These are phyloP conservation scores for Stegophylla sp. DNA, from an alignment of 2,888 invertebrate species.

Conservation along the genomic window DNA sequence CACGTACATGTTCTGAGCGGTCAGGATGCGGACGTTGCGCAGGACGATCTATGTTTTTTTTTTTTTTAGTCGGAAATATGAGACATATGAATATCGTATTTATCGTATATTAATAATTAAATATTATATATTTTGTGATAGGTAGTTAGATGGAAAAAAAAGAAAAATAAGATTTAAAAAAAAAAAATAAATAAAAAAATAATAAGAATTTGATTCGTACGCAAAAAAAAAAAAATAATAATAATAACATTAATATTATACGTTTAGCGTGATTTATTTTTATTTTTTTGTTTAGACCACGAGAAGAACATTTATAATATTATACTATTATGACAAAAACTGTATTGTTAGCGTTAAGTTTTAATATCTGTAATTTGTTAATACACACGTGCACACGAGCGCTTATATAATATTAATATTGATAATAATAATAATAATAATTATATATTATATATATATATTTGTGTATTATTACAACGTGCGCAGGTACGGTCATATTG, in stretches of 20 bases:
- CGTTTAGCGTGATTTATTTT: slow-evolving; percentile 9
- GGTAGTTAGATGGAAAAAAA: neutral
- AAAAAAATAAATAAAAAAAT: no score
- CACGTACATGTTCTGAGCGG: slow-evolving; percentile 51
- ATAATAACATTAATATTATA: no score
- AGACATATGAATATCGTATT: no score
- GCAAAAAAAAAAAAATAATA: slow-evolving; percentile 3
- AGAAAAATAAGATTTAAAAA: neutral
- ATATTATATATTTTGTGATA: slow-evolving; percentile 6
- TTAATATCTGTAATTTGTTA: slow-evolving; percentile 20
- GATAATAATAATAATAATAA: neutral
- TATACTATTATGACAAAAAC: neutral
- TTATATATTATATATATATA: slow-evolving; percentile 4
- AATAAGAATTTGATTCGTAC: slow-evolving; percentile 18
- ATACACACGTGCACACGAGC: neutral
- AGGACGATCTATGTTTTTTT: no score
- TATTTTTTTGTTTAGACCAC: no score
- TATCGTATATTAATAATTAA: no score
- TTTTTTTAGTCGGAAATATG: no score
- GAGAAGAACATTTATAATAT: neutral
- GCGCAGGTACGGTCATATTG: neutral
- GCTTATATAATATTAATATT: neutral
- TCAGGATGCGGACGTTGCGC: neutral
- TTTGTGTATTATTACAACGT: neutral
- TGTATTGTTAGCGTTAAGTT: slow-evolving; percentile 38